Conservation (phyloP, 2,113 vertebrate species). For the Alouatta palliata region DNA sequence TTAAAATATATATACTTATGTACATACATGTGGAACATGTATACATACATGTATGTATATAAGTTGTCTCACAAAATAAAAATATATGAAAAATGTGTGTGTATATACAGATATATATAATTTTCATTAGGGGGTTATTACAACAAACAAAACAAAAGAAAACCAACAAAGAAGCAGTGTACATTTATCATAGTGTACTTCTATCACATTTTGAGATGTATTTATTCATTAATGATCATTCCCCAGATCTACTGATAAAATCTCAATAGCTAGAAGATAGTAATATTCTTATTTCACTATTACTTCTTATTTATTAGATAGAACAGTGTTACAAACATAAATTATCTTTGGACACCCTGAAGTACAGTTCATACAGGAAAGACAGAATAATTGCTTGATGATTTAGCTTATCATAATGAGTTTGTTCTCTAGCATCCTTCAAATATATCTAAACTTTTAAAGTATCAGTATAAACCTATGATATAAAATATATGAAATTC, state of each 20-base stretch:
- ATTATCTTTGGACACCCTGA: background rate
- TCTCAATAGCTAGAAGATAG: background rate
- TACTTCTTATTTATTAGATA: background rate
- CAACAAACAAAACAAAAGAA: background rate
- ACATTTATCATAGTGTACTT: background rate
- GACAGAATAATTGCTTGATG: background rate
- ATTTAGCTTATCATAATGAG: background rate
- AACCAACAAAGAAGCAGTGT: background rate
- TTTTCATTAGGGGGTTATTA: background rate
- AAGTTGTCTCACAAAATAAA: background rate
- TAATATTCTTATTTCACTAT: background rate
- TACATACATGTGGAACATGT: background rate
- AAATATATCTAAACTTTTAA: background rate
- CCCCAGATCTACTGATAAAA: background rate
- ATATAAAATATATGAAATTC: constrained; percentile 1
- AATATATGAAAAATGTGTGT: background rate
- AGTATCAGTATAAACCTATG: background rate
- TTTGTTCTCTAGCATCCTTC: background rate
- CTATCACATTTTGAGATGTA: background rate
- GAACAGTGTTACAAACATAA: background rate
- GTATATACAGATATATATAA: background rate
- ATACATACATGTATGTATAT: background rate
- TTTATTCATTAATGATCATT: background rate
- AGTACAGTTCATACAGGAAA: background rate
- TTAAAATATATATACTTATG: background rate